phyloP scores from a whole-genome alignment of 2,797 vertebrate genomes.

The Sebastes miniatus region DNA sequence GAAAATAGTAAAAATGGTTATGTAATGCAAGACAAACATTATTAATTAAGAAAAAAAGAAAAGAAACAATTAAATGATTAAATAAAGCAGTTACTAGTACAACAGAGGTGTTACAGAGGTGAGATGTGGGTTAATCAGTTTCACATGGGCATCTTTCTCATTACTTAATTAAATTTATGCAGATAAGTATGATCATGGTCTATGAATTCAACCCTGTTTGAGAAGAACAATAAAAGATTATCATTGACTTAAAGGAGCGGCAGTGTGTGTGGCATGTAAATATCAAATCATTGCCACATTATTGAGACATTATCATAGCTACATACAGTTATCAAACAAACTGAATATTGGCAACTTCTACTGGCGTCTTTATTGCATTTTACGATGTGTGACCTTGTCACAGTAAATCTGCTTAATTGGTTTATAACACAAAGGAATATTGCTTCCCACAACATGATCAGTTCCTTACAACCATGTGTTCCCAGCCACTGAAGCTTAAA shows the following conservation, averaged over 20 bases:
- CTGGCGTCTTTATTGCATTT: conserved; percentile 20
- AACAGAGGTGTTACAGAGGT: too few species aligned
- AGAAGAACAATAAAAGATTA: background rate
- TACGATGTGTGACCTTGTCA: background rate
- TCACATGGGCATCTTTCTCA: background rate
- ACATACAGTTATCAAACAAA: background rate
- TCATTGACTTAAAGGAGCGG: background rate
- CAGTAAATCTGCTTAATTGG: background rate
- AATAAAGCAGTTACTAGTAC: too few species aligned
- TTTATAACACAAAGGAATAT: conserved; percentile 11
- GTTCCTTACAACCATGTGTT: background rate
- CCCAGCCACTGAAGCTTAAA: background rate
- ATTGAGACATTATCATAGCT: background rate
- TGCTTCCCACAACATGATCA: background rate
- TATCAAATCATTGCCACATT: background rate
- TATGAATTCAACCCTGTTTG: background rate
- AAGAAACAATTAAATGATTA: too few species aligned
- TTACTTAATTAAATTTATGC: background rate
- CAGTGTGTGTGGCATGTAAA: background rate
- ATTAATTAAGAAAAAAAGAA: background rate
- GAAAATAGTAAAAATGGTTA: background rate
- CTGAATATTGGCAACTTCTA: background rate
- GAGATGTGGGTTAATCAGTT: too few species aligned
- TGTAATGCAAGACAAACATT: background rate
- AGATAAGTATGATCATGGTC: background rate